Conservation (phyloP, 2,888 invertebrate genomes). For the Erebia ligea region DNA sequence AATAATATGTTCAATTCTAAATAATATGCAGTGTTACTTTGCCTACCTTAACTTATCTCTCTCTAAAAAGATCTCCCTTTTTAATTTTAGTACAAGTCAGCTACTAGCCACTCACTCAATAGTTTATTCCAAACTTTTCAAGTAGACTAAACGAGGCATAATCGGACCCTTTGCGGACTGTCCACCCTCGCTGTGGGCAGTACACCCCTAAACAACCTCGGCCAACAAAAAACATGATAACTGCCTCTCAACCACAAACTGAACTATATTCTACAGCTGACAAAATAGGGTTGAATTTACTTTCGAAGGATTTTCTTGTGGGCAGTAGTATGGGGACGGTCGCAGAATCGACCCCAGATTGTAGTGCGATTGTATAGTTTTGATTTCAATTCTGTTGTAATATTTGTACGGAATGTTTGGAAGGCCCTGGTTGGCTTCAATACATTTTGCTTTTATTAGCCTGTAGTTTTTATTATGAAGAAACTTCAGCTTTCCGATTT, state of each 20-base stretch:
- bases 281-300: conserved; percentile 39
- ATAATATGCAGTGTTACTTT: too few relatives aligned
- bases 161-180: conserved; percentile 80
- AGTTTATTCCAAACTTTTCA: background rate
- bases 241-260: conserved; percentile 43
- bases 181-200: conserved; percentile 79
- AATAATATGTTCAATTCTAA: too few relatives aligned
- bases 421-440: conserved; percentile 16
- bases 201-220: conserved; percentile 72
- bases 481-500: too few relatives aligned
- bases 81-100: background rate
- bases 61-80: too few relatives aligned
- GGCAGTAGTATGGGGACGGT: conserved; percentile 72
- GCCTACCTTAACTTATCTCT: too few relatives aligned
- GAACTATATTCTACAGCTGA: conserved; percentile 48
- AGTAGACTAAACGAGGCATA: conserved; percentile 59
- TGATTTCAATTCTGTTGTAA: conserved; percentile 59
- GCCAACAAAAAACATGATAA: conserved; percentile 69
- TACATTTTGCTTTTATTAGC: conserved; percentile 25
- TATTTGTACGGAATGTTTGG: conserved; percentile 30
- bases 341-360: conserved; percentile 73
- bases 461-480: conserved; percentile 4
- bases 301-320: conserved; percentile 49
- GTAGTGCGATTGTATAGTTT: conserved; percentile 72
- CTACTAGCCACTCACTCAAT: background rate